Evolutionary conservation across 2,888 invertebrate species (phyloP).

Genomic region (Dynastes grantii): DNA sequence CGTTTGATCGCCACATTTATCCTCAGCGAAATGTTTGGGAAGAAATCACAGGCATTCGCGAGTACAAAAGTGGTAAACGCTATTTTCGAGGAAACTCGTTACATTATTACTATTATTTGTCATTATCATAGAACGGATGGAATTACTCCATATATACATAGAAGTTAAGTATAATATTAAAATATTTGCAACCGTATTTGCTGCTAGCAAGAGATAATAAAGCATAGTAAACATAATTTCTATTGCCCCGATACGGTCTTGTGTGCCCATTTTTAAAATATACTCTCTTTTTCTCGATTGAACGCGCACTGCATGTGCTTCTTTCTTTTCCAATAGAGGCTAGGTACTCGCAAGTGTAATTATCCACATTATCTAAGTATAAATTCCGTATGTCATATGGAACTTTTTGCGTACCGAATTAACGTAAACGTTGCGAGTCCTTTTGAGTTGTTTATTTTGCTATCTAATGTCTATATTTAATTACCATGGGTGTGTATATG

Average conservation of each 20-base stretch:
- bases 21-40: slow-evolving; percentile 39
- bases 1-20: slow-evolving; percentile 39
- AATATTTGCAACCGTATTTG: slow-evolving; percentile 45
- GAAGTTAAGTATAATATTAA: slow-evolving; percentile 42
- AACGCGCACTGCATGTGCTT: slow-evolving; percentile 18
- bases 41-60: slow-evolving; percentile 38
- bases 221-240: slow-evolving; percentile 47
- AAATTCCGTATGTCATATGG: slow-evolving; percentile 11
- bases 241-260: slow-evolving; percentile 39
- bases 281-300: slow-evolving; percentile 36
- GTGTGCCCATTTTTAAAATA: slow-evolving; percentile 43
- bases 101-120: slow-evolving; percentile 42
- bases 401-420: slow-evolving; percentile 22
- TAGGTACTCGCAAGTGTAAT: slow-evolving; percentile 16
- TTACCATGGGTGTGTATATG: background rate
- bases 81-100: slow-evolving; percentile 41
- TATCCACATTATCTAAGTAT: slow-evolving; percentile 30
- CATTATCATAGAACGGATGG: slow-evolving; percentile 41
- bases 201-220: slow-evolving; percentile 23
- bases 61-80: slow-evolving; percentile 40
- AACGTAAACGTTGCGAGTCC: background rate
- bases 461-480: slow-evolving; percentile 27
- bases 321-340: slow-evolving; percentile 28
- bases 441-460: slow-evolving; percentile 26
- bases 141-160: slow-evolving; percentile 34